Base-by-base conservation (phyloP, 2,888 invertebrate species). In the Craniophora ligustri region DNA sequence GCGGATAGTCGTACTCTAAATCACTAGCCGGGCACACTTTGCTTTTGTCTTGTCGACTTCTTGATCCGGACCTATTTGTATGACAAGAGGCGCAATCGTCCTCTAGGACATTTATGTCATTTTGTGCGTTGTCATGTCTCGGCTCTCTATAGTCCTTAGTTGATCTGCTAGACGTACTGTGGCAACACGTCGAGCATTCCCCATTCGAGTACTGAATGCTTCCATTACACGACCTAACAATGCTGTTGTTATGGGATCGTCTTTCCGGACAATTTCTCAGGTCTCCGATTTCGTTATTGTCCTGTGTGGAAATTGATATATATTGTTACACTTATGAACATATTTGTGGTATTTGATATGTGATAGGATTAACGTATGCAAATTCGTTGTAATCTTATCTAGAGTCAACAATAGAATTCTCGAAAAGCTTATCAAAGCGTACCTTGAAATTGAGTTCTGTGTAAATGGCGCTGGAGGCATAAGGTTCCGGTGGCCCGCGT, bases 361-460 rank as follows among this genome's bases (percentile, higher is more conserved):
- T 61, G 74, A 78, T 73, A 75, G 51, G 45, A 59, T 73, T 61
- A 55, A 67, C 75, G 72, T 82, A 82, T 82, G 86, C 87, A 86
- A 89, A 89, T 86, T 77, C 74, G 62, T 38, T 71, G 80, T 76
- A 84, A 87, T 84, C 83, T 87, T 85, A 91, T 91, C 90, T 79
- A 61, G 53, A 73, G 72, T 82, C 79, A 84, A 85, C 78, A 82
- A 72, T 69, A 61, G 64, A 72, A 53, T 84, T 82, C 81, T 81
- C 76, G 72, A 80, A 85, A 78, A 75, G 75, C 84, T 90, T 92
- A 92, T 92, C 91, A 76, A 61, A 58, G 65, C 68, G 59, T 89
- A 92, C 92, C 92, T 93, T 92, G 86, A 91, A 93, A 84, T 92
- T 93, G 85, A 93, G 92, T 86, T 93, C 92, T 70, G 92, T 92